Base-by-base conservation (phyloP, 2,888 invertebrate species). In the Argyresthia goedartella region DNA sequence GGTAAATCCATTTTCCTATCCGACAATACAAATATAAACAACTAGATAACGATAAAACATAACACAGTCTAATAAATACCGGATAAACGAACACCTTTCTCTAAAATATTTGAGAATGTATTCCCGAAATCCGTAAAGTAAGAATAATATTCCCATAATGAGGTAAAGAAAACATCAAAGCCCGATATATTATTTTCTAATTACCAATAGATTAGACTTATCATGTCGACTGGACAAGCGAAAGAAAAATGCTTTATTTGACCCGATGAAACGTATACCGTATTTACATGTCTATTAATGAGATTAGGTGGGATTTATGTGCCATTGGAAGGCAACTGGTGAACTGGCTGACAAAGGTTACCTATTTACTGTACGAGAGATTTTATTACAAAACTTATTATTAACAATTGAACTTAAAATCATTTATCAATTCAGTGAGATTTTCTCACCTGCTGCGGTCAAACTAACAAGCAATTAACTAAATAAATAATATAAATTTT, bases 151-250 rank as follows among this genome's bases (percentile, higher is more conserved):
- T 57, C 59, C 73, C 71, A 73, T 82, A 81, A 82, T 81, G 78
- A 79, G 71, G 59, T 67, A 67, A 66, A 69, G 69, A 70, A 73
- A 71, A 74, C 76, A 76, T 77, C 69, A 65, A 76, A 70, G 69
- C 68, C 67, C 78, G 75, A 82, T 84, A 81, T 80, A 76, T 84
- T 80, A 81, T 67, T 57, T 56, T 59, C 70, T 81, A 81, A 81
- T 84, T 81, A 81, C 80, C 76, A 60, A 81, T 84, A 81, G 65
- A 80, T 84, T 82, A 82, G 74, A 75, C 80, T 82, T 84, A 82
- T 78, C 76, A 59, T 51, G 53, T 54, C 57, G 25, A 25, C 57
- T 58, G 62, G 71, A 69, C 71, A 66, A 62, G 63, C 62, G 59
- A 67, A 25, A 25, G 70, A 72, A 70, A 70, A 69, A 80, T 78